Conservation (phyloP, 2,797 vertebrate genomes). For the Lepilemur septentrionalis region DNA sequence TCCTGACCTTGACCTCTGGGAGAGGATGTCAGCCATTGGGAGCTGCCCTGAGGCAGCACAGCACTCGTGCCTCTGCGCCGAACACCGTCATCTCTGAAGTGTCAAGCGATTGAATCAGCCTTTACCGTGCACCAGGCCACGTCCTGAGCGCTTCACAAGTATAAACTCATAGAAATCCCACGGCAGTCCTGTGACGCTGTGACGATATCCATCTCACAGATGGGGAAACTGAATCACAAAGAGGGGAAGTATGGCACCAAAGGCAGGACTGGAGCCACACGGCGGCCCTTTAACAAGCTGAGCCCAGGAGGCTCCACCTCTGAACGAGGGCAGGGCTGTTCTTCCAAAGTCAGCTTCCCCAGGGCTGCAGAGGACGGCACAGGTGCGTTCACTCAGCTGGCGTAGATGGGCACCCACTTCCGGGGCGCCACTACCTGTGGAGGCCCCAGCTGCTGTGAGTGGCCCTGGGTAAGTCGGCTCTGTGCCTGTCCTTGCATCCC, state of each 20-base stretch:
- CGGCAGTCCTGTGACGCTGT: accelerated
- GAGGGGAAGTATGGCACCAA: neutral
- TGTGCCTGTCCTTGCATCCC: neutral
- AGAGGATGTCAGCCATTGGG: accelerated
- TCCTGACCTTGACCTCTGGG: neutral
- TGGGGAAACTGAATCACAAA: neutral
- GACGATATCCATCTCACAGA: neutral
- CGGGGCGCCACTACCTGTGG: neutral
- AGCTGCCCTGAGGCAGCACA: neutral
- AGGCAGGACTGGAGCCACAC: neutral
- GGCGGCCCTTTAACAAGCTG: neutral
- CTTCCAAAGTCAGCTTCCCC: neutral
- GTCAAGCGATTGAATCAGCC: neutral
- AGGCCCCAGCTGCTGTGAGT: neutral
- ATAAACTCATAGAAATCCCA: neutral
- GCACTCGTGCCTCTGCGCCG: neutral
- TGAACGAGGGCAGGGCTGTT: neutral
- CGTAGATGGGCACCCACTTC: accelerated
- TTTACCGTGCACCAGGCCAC: accelerated
- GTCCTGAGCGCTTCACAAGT: neutral
- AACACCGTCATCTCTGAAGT: neutral
- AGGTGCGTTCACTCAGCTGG: accelerated
- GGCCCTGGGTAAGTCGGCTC: neutral
- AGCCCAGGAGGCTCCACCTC: neutral
- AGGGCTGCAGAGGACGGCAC: neutral